These are phyloP conservation scores for Brachyptera risi DNA, from an alignment of 2,888 invertebrate species.

Conservation along the genomic window DNA sequence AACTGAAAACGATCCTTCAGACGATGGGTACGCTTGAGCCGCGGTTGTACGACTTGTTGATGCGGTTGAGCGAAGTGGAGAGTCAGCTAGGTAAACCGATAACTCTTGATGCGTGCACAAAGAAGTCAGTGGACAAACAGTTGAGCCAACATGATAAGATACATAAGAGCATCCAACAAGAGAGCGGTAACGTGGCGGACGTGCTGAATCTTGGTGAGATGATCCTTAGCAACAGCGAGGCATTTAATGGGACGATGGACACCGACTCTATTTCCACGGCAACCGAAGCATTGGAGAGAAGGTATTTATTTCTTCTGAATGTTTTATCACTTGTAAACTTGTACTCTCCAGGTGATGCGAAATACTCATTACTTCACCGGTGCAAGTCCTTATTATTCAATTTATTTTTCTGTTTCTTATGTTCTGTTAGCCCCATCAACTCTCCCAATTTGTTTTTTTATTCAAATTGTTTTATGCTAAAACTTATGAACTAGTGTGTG, in stretches of 20 bases:
- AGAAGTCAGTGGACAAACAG: constrained; percentile 62
- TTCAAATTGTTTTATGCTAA: too few relatives aligned
- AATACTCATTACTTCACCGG: too few relatives aligned
- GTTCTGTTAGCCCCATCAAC: too few relatives aligned
- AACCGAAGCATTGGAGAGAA: constrained; percentile 66
- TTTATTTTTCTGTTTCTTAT: too few relatives aligned
- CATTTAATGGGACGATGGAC: constrained; percentile 65
- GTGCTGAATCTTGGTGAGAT: constrained; percentile 75
- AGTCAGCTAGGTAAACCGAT: constrained; percentile 63
- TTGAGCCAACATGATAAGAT: constrained; percentile 68
- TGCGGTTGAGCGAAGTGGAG: constrained; percentile 70
- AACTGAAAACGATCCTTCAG: constrained; percentile 60
- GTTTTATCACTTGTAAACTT: too few relatives aligned
- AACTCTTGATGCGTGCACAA: constrained; percentile 60
- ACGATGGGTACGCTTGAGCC: constrained; percentile 68
- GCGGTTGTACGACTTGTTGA: constrained; percentile 64
- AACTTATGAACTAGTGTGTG: too few relatives aligned
- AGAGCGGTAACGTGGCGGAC: constrained; percentile 73
- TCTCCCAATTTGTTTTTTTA: too few relatives aligned
- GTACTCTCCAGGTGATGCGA: too few relatives aligned
- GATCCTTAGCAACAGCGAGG: constrained; percentile 68
- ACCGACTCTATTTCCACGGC: constrained; percentile 62
- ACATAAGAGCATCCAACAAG: constrained; percentile 69
- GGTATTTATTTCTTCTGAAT: too few relatives aligned
- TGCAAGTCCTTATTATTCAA: too few relatives aligned